Evolutionary conservation across 1,140 invertebrate species (phyloP), one percentile per base, ranked within the genome.

Genomic region (Formica selysi): DNA sequence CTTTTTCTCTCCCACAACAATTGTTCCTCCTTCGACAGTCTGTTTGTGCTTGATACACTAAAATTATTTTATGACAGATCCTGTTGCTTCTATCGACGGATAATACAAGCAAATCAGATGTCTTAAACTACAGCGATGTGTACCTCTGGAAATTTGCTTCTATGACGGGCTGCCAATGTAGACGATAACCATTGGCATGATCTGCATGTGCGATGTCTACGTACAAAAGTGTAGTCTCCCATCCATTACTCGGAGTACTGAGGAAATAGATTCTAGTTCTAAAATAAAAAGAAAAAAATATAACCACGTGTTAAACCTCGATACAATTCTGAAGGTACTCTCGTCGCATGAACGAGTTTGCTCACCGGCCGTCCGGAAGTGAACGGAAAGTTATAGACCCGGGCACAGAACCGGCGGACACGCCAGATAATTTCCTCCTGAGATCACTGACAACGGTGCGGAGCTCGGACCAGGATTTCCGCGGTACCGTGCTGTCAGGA

Each of bases 1-100:
- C 98, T 95, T 95, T 99, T 99, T 73, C 99, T 95, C 93, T 99
- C 99, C 95, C 98, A 97, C 76, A 99, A 95, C 65, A 99, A 93
- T 93, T 98, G 98, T 93, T 99, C 98, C 94, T 99, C 98, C 85
- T 97, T 95, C 0, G 98, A 98, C 32, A 96, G 96, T 76, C 96
- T 96, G 89, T 96, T 96, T 10, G 92, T 91, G 78, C 94, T 94
- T 48, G 94, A 95, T 68, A 95, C 89, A 88, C 94, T 91, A 80
- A 84, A 91, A 93, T 74, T 16, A 84, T 76, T 32, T 1, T 2
- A 29, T 19, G 10, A 36, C n/a, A 32, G 4, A 16, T 8, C 8
- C 6, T 19, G 4, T 19, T 51, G 5, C 19, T 0, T 38, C 32
- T 51, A 13, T 54, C n/a, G 19, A n/a, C 51, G 8, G 22, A 48